Percentiles rank a stretch among this genome's conserved stretches.
phyloP scores from a whole-genome alignment of 2,113 vertebrate genomes.

The Montifringilla adamsi region DNA sequence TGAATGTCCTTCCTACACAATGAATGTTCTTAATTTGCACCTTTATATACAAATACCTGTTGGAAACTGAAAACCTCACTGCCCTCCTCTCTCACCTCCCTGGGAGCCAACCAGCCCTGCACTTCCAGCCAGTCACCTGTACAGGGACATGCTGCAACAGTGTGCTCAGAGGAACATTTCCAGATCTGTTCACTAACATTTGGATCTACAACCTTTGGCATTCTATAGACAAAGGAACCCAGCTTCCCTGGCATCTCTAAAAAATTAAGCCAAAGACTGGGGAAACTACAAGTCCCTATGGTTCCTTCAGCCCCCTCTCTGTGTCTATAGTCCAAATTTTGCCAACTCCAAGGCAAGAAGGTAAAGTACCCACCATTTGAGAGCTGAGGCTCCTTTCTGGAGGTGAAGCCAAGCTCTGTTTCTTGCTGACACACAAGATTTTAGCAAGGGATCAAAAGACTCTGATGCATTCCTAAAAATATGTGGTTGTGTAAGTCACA shows the following conservation, averaged over 20 bases:
- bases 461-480: not conserved
- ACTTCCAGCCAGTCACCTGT: not conserved
- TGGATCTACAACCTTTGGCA: not conserved
- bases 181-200: not conserved
- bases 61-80: not conserved
- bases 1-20: not conserved
- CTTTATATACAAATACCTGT: not conserved
- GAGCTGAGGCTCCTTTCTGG: not conserved
- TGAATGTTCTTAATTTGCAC: not conserved
- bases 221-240: not conserved
- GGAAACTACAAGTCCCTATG: not conserved
- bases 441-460: not conserved
- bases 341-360: not conserved
- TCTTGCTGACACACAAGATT: not conserved
- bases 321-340: not conserved
- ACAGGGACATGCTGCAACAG: not conserved
- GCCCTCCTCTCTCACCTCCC: not conserved
- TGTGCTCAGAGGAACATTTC: not conserved
- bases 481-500: not conserved
- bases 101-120: not conserved
- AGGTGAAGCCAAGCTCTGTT: not conserved
- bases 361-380: not conserved
- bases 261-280: not conserved
- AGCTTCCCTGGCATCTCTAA: not conserved
- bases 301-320: not conserved